Evolutionary conservation across 2,888 invertebrate species (phyloP).

Genomic region (Acheta domesticus): DNA sequence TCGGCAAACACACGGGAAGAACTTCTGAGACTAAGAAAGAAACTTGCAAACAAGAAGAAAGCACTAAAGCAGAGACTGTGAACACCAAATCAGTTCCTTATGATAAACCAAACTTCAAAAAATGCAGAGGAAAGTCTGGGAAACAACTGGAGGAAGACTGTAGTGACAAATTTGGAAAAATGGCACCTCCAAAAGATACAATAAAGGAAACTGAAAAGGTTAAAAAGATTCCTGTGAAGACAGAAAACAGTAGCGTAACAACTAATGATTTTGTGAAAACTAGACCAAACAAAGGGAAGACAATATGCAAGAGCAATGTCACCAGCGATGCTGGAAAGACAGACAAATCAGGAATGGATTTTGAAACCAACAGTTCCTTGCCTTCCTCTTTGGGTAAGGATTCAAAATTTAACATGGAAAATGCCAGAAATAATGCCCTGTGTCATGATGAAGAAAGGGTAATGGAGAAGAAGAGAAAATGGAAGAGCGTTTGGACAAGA

Average conservation of each 20-base stretch:
- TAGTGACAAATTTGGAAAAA: background rate
- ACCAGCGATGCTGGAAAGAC: background rate
- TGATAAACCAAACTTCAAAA: background rate
- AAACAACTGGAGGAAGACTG: background rate
- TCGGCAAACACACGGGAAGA: background rate
- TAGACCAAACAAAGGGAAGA: background rate
- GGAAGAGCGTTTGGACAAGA: background rate
- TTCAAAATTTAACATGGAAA: background rate
- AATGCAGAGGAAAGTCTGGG: background rate
- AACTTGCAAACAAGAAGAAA: background rate
- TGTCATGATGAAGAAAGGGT: background rate
- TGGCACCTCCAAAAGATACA: background rate
- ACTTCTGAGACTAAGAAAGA: background rate
- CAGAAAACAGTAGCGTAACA: background rate
- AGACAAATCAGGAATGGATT: background rate
- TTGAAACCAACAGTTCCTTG: background rate
- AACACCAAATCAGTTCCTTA: background rate
- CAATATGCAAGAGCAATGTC: background rate
- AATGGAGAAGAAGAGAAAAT: background rate
- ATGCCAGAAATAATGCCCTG: background rate
- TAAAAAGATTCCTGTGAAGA: background rate
- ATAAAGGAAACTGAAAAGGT: background rate
- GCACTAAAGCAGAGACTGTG: background rate
- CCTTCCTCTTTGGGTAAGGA: background rate
- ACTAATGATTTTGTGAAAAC: background rate